Conservation (phyloP, 2,797 vertebrate genomes). For the Channa striata region DNA sequence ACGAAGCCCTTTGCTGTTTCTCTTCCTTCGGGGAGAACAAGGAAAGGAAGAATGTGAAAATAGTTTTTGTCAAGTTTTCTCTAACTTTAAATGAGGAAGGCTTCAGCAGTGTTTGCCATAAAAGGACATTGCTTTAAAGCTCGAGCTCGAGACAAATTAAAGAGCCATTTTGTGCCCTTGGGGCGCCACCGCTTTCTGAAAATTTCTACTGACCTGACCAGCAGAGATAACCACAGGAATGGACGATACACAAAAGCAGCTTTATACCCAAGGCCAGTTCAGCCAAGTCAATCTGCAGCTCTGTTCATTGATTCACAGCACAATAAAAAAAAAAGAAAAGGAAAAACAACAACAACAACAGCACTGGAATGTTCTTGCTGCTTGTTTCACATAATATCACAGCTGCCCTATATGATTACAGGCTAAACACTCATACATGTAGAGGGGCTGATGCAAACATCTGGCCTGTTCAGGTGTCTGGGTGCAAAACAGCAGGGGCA, state of each 20-base stretch:
- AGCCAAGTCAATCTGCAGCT: conserved; percentile 29
- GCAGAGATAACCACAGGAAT: conserved; percentile 35
- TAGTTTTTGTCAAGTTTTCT: conserved; percentile 28
- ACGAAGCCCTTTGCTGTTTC: conserved; percentile 26
- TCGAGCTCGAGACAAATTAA: conserved; percentile 31
- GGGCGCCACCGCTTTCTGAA: conserved; percentile 56
- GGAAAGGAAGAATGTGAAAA: conserved; percentile 13
- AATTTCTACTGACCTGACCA: conserved; percentile 60
- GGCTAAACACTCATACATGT: conserved; percentile 49
- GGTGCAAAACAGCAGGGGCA: conserved; percentile 29
- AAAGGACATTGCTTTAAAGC: conserved; percentile 33
- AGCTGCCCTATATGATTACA: conserved; percentile 22
- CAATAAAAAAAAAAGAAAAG: not conserved
- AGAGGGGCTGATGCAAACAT: conserved; percentile 34
- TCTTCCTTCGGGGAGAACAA: not conserved
- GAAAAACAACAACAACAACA: conserved; percentile 11
- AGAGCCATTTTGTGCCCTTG: conserved; percentile 61
- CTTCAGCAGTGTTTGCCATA: conserved; percentile 15
- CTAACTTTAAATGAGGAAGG: conserved; percentile 24
- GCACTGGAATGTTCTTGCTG: conserved; percentile 16
- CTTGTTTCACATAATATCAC: conserved; percentile 52
- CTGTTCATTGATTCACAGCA: conserved; percentile 17
- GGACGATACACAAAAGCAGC: conserved; percentile 35
- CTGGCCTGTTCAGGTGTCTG: not conserved
- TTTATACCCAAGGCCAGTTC: conserved; percentile 38